Base-by-base conservation (phyloP, 2,888 invertebrate species). In the Lymantria monacha region DNA sequence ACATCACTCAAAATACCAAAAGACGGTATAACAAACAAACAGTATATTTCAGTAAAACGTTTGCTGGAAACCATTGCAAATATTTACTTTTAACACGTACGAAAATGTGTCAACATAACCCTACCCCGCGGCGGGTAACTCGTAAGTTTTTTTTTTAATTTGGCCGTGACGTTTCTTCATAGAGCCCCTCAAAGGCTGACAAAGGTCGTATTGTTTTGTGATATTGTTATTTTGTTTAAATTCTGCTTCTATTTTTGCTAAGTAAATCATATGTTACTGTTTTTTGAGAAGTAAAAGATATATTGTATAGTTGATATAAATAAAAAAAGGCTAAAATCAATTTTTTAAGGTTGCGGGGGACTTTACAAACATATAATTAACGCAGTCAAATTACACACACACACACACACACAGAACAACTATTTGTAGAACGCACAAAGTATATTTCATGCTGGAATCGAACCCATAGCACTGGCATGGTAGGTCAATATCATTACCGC, bases 71-170 rank as follows among this genome's bases (percentile, higher is more conserved):
- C 48, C 44, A 48, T 50, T 8, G 48, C 40, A 63, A 48, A 52
- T 59, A 59, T 63, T 63, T 63, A 44, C 55, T 51, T 53, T 51
- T 53, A 42, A 49, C 57, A 60, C 56, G 50, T 59, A 48, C 43
- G 40, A 41, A 51, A 51, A 46, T 43, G n/a, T 38, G 38, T 38
- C 11, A 44, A 55, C 45, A 54, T n/a, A 42, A 51, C 15, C 22
- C 47, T 11, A 48, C 12, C 47, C 38, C 48, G 31, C 40, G 41
- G 9, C 41, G 13, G 14, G 5, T 7, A 14, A 10, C 15, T 41
- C 12, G 33, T 14, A 14, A 41, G 12, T 14, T 14, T 41, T 12
- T 41, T 41, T 41, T 41, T 41, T 41, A 41, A 41, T 41, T 41
- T 14, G 14, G 3, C 13, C 9, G 41, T 14, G 41, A 41, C 41